Percentiles rank a stretch among this genome's conserved stretches.
phyloP scores from a whole-genome alignment of 2,797 vertebrate genomes.

The Mus minutoides region DNA sequence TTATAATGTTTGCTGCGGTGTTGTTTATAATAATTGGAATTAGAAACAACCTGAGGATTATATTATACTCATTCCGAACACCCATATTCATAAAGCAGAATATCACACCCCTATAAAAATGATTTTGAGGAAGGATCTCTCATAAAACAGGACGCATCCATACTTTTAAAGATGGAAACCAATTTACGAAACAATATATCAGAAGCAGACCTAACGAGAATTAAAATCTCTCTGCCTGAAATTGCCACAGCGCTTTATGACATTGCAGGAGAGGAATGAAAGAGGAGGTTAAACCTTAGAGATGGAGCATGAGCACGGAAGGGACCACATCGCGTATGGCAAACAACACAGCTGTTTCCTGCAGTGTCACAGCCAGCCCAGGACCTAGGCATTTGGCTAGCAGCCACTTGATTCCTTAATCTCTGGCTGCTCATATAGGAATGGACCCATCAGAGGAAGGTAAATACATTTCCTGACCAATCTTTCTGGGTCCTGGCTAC shows the following conservation, averaged over 20 bases:
- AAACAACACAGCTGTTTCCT: too few species aligned
- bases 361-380: neutral
- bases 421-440: neutral
- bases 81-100: neutral
- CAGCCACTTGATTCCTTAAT: too few species aligned
- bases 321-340: rapidly evolving
- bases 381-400: too few species aligned
- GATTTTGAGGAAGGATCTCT: neutral
- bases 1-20: neutral
- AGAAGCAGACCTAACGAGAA: neutral
- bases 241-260: neutral
- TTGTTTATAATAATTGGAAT: neutral
- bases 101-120: neutral
- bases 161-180: neutral
- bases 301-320: rapidly evolving
- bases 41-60: neutral
- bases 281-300: too few species aligned
- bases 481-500: neutral
- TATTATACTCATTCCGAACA: neutral
- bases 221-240: neutral
- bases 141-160: neutral
- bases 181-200: neutral
- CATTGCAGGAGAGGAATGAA: too few species aligned
- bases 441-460: neutral
- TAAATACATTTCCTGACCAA: neutral